These are phyloP conservation scores for Dendrolimus houi DNA, from an alignment of 2,888 invertebrate species.

Conservation along the genomic window DNA sequence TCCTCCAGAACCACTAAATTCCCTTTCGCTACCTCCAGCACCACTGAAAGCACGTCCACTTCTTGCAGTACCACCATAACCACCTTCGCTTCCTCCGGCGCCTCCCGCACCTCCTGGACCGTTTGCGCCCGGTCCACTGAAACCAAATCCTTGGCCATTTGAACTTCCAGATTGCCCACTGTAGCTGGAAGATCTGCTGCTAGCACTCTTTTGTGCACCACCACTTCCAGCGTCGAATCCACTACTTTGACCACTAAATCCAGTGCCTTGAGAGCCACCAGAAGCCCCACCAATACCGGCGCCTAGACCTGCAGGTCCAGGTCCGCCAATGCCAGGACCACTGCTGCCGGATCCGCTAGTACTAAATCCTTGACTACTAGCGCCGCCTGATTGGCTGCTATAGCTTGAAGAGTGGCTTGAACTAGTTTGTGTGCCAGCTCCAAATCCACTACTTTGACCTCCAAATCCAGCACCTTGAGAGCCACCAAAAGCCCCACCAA, in stretches of 20 bases:
- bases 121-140: too few relatives aligned
- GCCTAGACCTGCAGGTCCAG: constrained; percentile 2
- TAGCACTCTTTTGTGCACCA: not conserved
- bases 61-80: not conserved
- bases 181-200: not conserved
- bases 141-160: too few relatives aligned
- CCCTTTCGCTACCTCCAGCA: not conserved
- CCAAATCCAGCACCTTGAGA: constrained; percentile 1
- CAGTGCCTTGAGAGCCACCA: constrained; percentile 6
- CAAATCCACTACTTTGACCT: constrained; percentile 2
- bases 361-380: not conserved
- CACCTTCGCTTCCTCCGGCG: not conserved
- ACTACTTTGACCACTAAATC: not conserved
- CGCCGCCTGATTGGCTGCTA: constrained; percentile 7
- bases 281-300: constrained; percentile 15
- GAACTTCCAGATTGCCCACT: not conserved
- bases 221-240: not conserved
- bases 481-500: not conserved
- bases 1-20: constrained; percentile 5
- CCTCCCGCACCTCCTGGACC: not conserved
- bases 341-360: not conserved
- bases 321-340: constrained; percentile 17
- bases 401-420: not conserved
- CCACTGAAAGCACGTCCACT: not conserved
- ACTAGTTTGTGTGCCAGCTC: constrained; percentile 3